Conservation (phyloP, 2,888 invertebrate genomes). For the Euspilapteryx auroguttella region DNA sequence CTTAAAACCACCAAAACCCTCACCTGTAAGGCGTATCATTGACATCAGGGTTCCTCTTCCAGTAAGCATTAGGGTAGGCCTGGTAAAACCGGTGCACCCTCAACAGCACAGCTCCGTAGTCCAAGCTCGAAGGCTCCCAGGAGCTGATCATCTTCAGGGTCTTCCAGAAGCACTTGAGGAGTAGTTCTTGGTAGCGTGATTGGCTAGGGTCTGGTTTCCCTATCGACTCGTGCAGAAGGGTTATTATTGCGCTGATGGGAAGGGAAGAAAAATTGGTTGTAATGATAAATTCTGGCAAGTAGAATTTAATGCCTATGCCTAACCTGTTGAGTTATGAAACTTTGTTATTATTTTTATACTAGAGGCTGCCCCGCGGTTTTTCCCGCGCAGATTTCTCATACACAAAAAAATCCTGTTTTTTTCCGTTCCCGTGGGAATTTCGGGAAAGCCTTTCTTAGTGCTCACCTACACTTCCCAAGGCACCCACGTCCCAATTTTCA, state of each 20-base stretch:
- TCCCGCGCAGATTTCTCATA: too few relatives aligned
- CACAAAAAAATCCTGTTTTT: too few relatives aligned
- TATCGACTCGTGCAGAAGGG: conserved; percentile 84
- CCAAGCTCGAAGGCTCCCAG: conserved; percentile 73
- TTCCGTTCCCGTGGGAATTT: too few relatives aligned
- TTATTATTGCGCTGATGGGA: conserved; percentile 87
- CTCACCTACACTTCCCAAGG: too few relatives aligned
- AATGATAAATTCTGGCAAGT: too few relatives aligned
- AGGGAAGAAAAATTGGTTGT: too few relatives aligned
- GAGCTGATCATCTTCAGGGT: conserved; percentile 84
- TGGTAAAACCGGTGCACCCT: conserved; percentile 90
- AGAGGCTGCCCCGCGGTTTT: too few relatives aligned
- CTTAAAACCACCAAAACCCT: conserved; percentile 4
- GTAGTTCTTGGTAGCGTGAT: conserved; percentile 77
- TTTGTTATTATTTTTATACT: too few relatives aligned
- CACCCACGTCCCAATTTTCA: too few relatives aligned
- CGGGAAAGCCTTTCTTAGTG: too few relatives aligned
- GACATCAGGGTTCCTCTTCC: conserved; percentile 75
- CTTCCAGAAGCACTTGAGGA: conserved; percentile 95
- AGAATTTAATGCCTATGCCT: too few relatives aligned
- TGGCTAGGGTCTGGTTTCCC: conserved; percentile 61
- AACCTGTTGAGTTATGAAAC: too few relatives aligned
- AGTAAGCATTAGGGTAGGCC: conserved; percentile 83
- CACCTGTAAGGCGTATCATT: conserved; percentile 82
- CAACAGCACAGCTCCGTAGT: conserved; percentile 76